Base-by-base conservation (phyloP, 2,113 vertebrate species). In the Formicarius rufipectus region DNA sequence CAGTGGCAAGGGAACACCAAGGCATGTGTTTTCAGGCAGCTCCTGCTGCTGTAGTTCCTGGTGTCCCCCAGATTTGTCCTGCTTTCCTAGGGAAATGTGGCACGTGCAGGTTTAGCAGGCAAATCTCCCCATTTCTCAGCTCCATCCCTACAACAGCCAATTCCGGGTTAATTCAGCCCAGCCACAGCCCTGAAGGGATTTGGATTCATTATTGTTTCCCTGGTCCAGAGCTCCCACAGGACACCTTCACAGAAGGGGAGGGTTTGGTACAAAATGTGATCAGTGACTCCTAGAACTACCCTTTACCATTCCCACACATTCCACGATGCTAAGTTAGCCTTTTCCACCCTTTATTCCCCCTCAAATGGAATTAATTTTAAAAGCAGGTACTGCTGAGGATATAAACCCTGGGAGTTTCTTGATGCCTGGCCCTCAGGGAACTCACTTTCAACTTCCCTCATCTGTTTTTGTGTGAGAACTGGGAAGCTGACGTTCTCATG, bases 61-160 rank as follows among this genome's bases (percentile, higher is more conserved):
- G 1, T 1, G 8, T 9, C 6, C 30, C 7, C 28, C 6, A 7
- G 1, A 31, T 16, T 11, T 8, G 21, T 14, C 10, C 23, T 35
- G 4, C 17, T 67, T 39, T 69, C 14, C 7, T 14, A 14, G 11
- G 52, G 56, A 17, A 60, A 6, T 1, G 10, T 19, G 52, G 28
- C 5, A 4, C 5, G 0, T 14, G 21, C 24, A 19, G 16, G 6
- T 62, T 45, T 37, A 25, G 17, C 33, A 21, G 31, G 12, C 20
- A 47, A 30, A 37, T 13, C 4, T 7, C 18, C 15, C 25, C 4
- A 1, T 40, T 45, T 30, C 30, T 56, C 13, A 19, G 30, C 24
- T 10, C 6, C 9, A 11, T 44, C 28, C 23, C 4, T 25, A 7
- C 7, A 6, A 3, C 66, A 5, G 3, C 53, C 31, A 4, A 22